Evolutionary conservation across 2,113 vertebrate species (phyloP), one percentile per base, ranked within the genome.

Genomic region (Urocitellus parryii): DNA sequence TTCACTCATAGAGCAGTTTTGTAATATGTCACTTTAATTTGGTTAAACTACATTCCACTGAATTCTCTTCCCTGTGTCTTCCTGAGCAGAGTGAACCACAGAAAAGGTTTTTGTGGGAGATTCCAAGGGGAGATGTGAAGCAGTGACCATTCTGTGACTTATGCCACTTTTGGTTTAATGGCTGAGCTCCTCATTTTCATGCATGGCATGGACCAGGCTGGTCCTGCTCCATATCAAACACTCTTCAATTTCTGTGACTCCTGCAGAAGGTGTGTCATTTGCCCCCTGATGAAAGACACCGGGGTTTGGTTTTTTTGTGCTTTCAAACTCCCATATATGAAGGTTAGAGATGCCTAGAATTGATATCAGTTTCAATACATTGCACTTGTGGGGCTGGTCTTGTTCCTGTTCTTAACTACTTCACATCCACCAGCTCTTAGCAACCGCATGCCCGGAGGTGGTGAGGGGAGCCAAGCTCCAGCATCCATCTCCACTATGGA

Each of bases 171-270:
- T 83, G 22, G 22, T 25, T 91, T 27, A 37, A n/a, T 25, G 8
- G 10, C 32, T 63, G 13, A 9, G 3, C 29, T 63, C 2, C 24
- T 53, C 2, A 3, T 77, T 61, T 77, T 9, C 20, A 1, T 11
- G 9, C 5, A 4, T 29, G 9, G 29, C 24, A 0, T 25, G 68
- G 45, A 8, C 61, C 29, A 48, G 32, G 20, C 8, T 58, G 8
- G 34, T 14, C 11, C 1, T 17, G 13, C 77, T 45, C 5, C 2
- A 17, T 4, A 39, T 20, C 32, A 2, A 1, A 11, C 2, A 39
- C 22, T 24, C 20, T 48, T 48, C 6, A 34, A 24, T 29, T 32
- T 58, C 29, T n/a, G 24, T 56, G n/a, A 78, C 32, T 67, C 29
- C 34, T 72, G 3, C 0, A 34, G 45, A 8, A 53, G 29, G 7